These are phyloP conservation scores for Thoracochromis brauschi DNA, from an alignment of 2,113 vertebrate genomes.

Conservation along the genomic window DNA sequence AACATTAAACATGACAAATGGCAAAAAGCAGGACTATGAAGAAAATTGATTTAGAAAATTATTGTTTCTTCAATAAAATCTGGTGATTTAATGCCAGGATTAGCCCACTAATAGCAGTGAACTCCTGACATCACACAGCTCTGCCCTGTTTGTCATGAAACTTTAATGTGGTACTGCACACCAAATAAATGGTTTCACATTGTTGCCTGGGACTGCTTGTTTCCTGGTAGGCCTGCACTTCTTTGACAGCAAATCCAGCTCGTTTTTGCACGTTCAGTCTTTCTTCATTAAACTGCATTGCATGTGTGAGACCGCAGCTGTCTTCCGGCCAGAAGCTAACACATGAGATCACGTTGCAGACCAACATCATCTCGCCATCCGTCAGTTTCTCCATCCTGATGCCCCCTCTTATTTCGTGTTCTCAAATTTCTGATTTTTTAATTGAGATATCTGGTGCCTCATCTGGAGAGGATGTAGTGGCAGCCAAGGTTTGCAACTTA, in stretches of 20 bases:
- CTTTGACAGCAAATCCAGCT: background rate
- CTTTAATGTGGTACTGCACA: background rate
- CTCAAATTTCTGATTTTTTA: conserved; percentile 51
- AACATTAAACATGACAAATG: conserved; percentile 6
- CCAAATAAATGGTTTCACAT: background rate
- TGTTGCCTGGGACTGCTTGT: background rate
- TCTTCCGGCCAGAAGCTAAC: conserved; percentile 49
- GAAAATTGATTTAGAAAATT: background rate
- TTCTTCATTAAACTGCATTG: background rate
- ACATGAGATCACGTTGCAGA: conserved; percentile 52
- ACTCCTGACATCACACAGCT: background rate
- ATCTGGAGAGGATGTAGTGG: conserved; percentile 56
- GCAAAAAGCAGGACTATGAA: background rate
- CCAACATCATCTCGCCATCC: conserved; percentile 22
- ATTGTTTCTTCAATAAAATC: background rate
- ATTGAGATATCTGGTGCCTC: conserved; percentile 59
- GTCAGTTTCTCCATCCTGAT: background rate
- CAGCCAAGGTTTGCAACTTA: conserved; percentile 44
- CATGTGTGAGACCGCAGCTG: conserved; percentile 65
- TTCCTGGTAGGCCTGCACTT: background rate
- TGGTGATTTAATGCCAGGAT: background rate
- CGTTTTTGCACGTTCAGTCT: background rate
- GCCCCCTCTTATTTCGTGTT: conserved; percentile 12
- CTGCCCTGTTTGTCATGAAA: background rate
- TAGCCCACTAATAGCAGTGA: background rate